phyloP scores from a whole-genome alignment of 92 coral and sea anemone genomes.

The Zoanthus solanderi region DNA sequence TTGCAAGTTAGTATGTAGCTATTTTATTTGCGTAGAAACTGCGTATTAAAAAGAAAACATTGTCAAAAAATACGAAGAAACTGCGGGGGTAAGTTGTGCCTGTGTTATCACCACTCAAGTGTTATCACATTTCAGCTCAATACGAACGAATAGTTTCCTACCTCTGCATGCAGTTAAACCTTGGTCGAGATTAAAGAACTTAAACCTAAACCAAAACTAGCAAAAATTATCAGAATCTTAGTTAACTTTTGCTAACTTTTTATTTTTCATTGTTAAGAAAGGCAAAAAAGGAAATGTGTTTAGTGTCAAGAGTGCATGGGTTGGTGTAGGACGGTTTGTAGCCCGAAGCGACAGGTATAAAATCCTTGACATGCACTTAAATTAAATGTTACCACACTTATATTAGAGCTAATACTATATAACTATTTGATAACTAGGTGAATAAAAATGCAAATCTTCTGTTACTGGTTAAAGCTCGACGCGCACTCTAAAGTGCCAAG shows the following conservation, averaged over 20 bases:
- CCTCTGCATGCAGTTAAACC: not conserved
- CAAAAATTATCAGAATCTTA: not conserved
- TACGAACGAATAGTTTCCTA: not conserved
- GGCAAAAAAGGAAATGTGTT: not conserved
- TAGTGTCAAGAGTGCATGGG: not conserved
- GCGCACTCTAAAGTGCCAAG: not conserved
- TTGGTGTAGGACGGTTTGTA: not conserved
- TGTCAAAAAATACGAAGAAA: not conserved
- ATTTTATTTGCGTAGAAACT: not conserved
- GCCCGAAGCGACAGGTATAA: conserved; percentile 36
- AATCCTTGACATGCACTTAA: conserved; percentile 2
- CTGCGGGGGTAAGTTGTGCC: not conserved
- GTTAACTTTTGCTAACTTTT: not conserved
- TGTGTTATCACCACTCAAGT: conserved; percentile 21
- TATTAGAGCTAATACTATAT: conserved; percentile 13
- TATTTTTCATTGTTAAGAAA: not conserved
- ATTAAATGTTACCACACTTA: conserved; percentile 30
- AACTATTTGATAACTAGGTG: not conserved
- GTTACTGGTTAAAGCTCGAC: not conserved
- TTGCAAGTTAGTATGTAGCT: not conserved
- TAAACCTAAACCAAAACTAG: not conserved
- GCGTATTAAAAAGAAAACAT: not conserved
- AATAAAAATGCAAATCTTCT: conserved; percentile 13
- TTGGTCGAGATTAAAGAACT: not conserved
- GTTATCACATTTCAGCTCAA: conserved; percentile 13